Base-by-base conservation (phyloP, 2,888 invertebrate genomes). In the Lobophora halterata region DNA sequence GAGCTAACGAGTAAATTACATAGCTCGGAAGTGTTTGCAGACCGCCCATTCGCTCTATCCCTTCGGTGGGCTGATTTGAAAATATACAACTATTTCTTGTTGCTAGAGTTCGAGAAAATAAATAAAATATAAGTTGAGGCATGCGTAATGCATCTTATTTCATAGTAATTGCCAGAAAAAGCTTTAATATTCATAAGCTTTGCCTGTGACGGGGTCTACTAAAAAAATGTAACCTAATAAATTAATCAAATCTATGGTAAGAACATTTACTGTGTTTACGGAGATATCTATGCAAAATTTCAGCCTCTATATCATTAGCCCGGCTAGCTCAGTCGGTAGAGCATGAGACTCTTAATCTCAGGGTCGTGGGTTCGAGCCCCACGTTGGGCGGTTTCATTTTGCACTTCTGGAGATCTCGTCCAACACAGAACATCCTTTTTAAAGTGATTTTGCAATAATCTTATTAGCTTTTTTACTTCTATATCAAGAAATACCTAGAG, bases 351-450 rank as follows among this genome's bases (percentile, higher is more conserved):
- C 89, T 89, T 89, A 89, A 89, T 89, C 89, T 89, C 89, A 89
- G 89, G 89, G 89, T 89, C 89, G 89, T 89, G 89, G 89, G 89
- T 89, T 89, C 89, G 89, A 89, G 89, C 89, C 89, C 89, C 89
- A 89, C 89, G 89, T 89, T 89, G 89, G 89, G 89, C 88, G 86
- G 51, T 50, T 64, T 70, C 74, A 65, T 63, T 57, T 34, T 49
- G 26, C 26, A 23, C 8, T 17, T n/a, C n/a, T n/a, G n/a, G n/a
- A n/a, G n/a, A n/a, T n/a, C n/a, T n/a, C n/a, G n/a, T n/a, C n/a
- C n/a, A n/a, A n/a, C n/a, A n/a, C n/a, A n/a, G n/a, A n/a, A 8
- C 3, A 20, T 7, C 11, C 3, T 1, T 18, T 9, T 19, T 3
- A 1, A 27, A 10, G 10, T 3, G 11, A 11, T 19, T 3, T 14